A percentile compares a stretch with the other conserved stretches of the same genome.
Evolutionary conservation across 64 coral and sea anemone genomes (phyloP).

Genomic region (Acropora yongei): DNA sequence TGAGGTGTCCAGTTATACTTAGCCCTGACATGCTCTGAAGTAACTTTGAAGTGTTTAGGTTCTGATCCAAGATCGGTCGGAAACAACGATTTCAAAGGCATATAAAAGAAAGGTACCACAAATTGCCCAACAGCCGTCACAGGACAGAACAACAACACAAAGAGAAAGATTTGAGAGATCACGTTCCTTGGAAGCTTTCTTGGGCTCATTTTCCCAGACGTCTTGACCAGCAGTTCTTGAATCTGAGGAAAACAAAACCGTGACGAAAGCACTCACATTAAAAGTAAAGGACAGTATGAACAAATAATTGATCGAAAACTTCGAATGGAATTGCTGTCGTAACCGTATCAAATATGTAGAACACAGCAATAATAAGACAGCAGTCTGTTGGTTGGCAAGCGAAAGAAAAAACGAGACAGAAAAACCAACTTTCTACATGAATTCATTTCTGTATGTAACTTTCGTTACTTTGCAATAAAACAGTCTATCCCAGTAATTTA

Average conservation of each 20-base stretch:
- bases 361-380: no score
- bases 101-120: constrained; percentile 1
- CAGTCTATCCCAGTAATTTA: no score
- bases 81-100: background rate
- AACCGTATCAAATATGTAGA: no score
- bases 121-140: background rate
- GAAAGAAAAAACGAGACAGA: no score
- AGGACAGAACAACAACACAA: background rate
- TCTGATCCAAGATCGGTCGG: no score
- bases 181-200: background rate
- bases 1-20: background rate
- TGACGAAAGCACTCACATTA: background rate
- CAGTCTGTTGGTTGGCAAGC: no score
- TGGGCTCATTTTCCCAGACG: background rate
- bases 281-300: no score
- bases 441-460: no score
- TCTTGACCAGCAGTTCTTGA: background rate
- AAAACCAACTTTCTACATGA: no score
- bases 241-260: background rate
- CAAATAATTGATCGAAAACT: no score
- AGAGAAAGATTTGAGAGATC: background rate
- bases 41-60: background rate
- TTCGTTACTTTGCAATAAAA: no score
- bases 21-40: background rate
- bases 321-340: no score